Base-by-base conservation (phyloP, 2,113 vertebrate genomes). In the Morone saxatilis region DNA sequence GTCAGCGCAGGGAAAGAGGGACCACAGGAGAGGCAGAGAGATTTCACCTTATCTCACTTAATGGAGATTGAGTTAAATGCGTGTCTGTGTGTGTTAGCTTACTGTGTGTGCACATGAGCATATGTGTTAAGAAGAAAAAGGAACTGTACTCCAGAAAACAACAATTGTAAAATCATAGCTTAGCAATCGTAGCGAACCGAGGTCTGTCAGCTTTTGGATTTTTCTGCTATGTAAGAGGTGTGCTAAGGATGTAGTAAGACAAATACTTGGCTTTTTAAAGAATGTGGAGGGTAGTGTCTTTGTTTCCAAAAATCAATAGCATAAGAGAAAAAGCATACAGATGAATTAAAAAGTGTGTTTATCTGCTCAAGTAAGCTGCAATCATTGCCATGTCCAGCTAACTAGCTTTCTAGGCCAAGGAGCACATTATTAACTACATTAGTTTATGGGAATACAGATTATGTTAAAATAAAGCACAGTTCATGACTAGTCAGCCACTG, bases 1-100 rank as follows among this genome's bases (percentile, higher is more conserved):
- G 43, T 89, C 76, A 82, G 72, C 20, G 72, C 3, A 9, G 67
- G 61, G 40, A 79, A 50, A 80, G 74, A 75, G 56, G 86, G 85
- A 77, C 63, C 76, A 68, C 82, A 79, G 63, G 68, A 81, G 83
- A 81, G 22, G 45, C 4, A 47, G 59, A 86, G 53, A 62, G 86
- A 83, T 86, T 86, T 84, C 74, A 77, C 84, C 75, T 87, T 82
- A 84, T 88, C 86, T 72, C 47, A 36, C 65, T 66, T 62, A 81
- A 87, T 86, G 71, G 81, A 74, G 61, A 80, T 62, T 75, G 78
- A 82, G 68, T 54, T 87, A 85, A 78, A 57, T 65, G 50, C 9
- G 17, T 43, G 57, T 11, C 2, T 20, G 36, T 85, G 61, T 59
- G 78, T 2, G 16, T 13, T 31, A 31, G 67, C 8, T 45, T 69